phyloP scores from a whole-genome alignment of 2,888 invertebrate genomes.

The Elgonia sp. region DNA sequence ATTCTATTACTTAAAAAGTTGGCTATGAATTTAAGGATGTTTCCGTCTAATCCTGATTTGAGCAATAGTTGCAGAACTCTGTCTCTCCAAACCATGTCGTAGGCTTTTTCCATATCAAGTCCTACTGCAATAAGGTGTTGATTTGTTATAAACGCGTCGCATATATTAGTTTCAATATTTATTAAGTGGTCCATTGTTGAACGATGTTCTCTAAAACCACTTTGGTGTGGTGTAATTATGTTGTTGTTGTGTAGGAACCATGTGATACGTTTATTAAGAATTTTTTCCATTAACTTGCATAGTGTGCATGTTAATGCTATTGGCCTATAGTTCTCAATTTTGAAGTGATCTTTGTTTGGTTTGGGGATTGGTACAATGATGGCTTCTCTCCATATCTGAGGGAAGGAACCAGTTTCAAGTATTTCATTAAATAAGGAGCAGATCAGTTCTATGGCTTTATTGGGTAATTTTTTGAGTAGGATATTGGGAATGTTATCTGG shows the following conservation, averaged over 20 bases:
- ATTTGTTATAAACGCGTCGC: constrained; percentile 58
- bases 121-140: constrained; percentile 66
- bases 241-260: constrained; percentile 44
- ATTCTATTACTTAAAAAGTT: constrained; percentile 53
- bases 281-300: background rate
- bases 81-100: constrained; percentile 69
- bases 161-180: constrained; percentile 56
- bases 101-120: constrained; percentile 75
- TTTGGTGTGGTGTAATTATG: constrained; percentile 48
- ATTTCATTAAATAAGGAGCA: background rate
- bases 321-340: constrained; percentile 1
- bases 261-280: background rate
- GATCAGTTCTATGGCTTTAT: background rate
- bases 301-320: constrained; percentile 7
- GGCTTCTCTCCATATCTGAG: background rate
- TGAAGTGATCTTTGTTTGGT: background rate
- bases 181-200: constrained; percentile 57
- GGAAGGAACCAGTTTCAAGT: background rate
- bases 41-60: constrained; percentile 35
- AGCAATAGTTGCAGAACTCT: constrained; percentile 25
- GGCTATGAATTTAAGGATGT: constrained; percentile 40
- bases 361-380: background rate
- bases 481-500: constrained; percentile 51
- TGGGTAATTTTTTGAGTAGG: too few relatives aligned
- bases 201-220: constrained; percentile 47